These are phyloP conservation scores for Oxyura jamaicensis DNA, from an alignment of 2,113 vertebrate species.

Conservation along the genomic window DNA sequence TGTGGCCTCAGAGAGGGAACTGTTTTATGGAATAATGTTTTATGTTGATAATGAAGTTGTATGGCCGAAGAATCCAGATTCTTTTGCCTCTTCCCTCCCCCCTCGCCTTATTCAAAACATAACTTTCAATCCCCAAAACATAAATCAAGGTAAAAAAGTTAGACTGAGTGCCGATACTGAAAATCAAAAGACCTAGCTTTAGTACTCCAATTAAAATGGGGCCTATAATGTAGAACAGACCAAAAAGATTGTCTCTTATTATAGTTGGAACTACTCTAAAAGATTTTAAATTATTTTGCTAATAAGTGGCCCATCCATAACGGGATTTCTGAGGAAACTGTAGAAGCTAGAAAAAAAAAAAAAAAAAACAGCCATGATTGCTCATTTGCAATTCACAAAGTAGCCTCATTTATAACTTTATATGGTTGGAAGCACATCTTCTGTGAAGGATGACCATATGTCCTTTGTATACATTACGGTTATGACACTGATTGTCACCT, in stretches of 20 bases:
- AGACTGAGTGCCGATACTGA: background rate
- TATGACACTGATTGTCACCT: background rate
- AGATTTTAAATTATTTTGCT: background rate
- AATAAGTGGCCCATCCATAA: background rate
- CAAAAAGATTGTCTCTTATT: background rate
- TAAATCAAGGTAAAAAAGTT: background rate
- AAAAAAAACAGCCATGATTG: background rate
- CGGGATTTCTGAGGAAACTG: background rate
- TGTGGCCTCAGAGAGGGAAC: background rate
- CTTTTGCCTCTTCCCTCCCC: background rate
- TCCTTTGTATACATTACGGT: background rate
- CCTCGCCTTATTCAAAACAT: background rate
- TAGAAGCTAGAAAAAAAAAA: background rate
- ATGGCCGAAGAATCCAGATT: background rate
- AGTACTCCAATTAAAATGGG: background rate
- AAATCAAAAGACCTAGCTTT: background rate
- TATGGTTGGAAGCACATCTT: background rate
- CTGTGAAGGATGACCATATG: background rate
- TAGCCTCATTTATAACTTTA: background rate
- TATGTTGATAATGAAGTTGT: background rate
- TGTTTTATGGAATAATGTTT: background rate
- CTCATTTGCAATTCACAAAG: background rate
- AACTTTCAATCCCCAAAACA: background rate
- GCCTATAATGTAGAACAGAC: background rate
- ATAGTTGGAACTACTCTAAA: background rate